phyloP scores from a whole-genome alignment of 2,113 vertebrate species.

The Pollimyrus isidori region DNA sequence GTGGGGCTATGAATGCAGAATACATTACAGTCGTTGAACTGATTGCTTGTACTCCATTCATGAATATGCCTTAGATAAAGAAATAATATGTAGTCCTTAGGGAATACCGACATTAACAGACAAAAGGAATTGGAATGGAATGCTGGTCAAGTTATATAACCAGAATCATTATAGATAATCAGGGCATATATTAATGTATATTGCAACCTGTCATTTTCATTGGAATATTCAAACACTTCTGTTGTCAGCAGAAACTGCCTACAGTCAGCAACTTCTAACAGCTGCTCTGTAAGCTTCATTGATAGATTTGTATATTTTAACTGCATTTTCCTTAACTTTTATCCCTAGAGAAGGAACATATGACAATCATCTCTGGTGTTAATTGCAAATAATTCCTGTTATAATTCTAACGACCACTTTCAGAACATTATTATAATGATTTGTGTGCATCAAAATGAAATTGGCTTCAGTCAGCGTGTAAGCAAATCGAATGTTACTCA shows the following conservation, averaged over 20 bases:
- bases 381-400: conserved; percentile 3
- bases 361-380: conserved; percentile 18
- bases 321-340: background rate
- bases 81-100: background rate
- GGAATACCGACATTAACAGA: background rate
- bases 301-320: background rate
- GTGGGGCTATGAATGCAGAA: background rate
- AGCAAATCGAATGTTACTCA: background rate
- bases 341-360: conserved; percentile 9
- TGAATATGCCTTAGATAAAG: background rate
- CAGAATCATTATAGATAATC: background rate
- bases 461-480: background rate
- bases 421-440: background rate
- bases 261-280: background rate
- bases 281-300: background rate
- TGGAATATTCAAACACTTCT: background rate
- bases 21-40: background rate
- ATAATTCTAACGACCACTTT: background rate
- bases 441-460: background rate
- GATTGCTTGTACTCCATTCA: background rate
- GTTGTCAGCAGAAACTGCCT: background rate
- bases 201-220: background rate
- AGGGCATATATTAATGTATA: background rate
- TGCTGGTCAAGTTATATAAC: background rate
- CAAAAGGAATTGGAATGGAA: background rate